phyloP scores from a whole-genome alignment of 2,888 invertebrate genomes.

The Drosophila longiperda region DNA sequence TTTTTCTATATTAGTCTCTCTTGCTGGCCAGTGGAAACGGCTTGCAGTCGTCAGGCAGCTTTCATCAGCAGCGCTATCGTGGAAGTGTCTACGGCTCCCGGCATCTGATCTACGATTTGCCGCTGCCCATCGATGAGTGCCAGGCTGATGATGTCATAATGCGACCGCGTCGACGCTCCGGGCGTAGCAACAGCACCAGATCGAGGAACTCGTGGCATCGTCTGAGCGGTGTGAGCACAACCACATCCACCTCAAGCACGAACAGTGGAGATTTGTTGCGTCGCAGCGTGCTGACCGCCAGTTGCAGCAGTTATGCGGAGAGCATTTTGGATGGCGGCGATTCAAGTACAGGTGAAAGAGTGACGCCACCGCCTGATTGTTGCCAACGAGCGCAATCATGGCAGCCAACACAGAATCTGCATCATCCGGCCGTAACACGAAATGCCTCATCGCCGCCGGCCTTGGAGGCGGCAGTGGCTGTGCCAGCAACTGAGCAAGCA shows the following conservation, averaged over 20 bases:
- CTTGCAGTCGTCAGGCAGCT: conserved; percentile 56
- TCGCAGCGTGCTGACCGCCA: conserved; percentile 75
- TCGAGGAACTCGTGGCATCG: conserved; percentile 70
- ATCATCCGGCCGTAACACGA: conserved; percentile 85
- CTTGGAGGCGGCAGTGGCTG: conserved; percentile 51
- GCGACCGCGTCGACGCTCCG: conserved; percentile 73
- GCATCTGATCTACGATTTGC: conserved; percentile 88
- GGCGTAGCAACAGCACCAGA: conserved; percentile 60
- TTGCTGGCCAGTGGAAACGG: conserved; percentile 48
- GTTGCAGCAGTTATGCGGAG: conserved; percentile 76
- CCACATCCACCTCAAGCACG: conserved; percentile 70
- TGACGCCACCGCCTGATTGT: conserved; percentile 19
- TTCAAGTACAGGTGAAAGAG: conserved; percentile 6
- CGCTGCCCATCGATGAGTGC: conserved; percentile 87
- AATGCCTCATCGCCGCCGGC: conserved; percentile 86
- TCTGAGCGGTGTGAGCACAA: conserved; percentile 74
- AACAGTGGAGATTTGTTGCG: conserved; percentile 72
- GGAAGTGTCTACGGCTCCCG: conserved; percentile 86
- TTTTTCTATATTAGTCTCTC: conserved; percentile 11
- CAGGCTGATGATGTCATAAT: conserved; percentile 86
- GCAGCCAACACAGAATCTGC: conserved; percentile 72
- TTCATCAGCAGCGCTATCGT: conserved; percentile 85
- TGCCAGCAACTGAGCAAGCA: conserved; percentile 4
- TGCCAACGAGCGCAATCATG: conserved; percentile 81
- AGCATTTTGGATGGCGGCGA: conserved; percentile 66